Evolutionary conservation across 2,113 vertebrate genomes (phyloP), one percentile per base, ranked within the genome.

Genomic region (Panthera leo): DNA sequence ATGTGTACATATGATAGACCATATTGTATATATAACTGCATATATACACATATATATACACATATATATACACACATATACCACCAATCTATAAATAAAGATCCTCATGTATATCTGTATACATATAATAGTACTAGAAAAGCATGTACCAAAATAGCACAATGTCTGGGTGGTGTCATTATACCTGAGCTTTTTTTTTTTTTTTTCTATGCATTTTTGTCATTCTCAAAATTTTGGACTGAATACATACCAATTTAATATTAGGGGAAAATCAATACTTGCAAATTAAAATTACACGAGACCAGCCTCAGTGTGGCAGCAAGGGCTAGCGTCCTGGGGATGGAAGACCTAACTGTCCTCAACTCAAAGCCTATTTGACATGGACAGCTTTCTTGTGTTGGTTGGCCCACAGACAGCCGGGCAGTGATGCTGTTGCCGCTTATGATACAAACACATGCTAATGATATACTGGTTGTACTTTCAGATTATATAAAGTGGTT

Each of bases 81-180:
- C 15, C 19, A 48, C 36, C 88, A 83, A 91, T 95, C 21, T 29
- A n/a, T 45, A 91, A 83, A 87, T 95, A 55, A 23, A 68, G 67
- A 21, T n/a, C 42, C 65, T 78, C 55, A n/a, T 5, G 75, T 31
- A n/a, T 84, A 93, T 36, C 8, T 39, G 55, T 29, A 76, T 7
- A 39, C 18, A 68, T 42, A 18, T 36, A 34, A 71, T 14, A 73
- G 45, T 48, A 51, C 42, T 65, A 94, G 36, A 10, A 94, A 94
- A 75, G 4, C 21, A 71, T 53, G n/a, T 23, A 70, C 5, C 7
- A 36, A 79, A 87, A 75, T 65, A 68, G 16, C 58, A 65, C 5
- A 84, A 34, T 51, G 7, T 23, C 63, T 42, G 16, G 70, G 39
- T 71, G n/a, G 19, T 53, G 4, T 85, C 11, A 75, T 34, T 68